These are phyloP conservation scores for Drosophila setifemur DNA, from an alignment of 1,140 invertebrate species.

Conservation along the genomic window DNA sequence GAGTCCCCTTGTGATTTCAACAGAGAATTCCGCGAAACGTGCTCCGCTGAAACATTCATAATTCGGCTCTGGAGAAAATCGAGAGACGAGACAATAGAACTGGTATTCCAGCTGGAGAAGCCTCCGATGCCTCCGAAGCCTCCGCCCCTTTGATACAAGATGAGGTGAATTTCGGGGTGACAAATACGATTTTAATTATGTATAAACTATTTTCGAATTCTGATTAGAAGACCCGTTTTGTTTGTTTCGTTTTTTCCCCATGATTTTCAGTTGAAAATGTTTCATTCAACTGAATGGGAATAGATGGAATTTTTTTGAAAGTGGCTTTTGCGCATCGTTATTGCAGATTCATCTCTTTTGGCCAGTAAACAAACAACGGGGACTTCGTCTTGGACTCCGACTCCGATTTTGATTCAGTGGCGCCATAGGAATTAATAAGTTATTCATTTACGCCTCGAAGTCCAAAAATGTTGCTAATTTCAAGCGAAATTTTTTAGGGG, in stretches of 20 bases:
- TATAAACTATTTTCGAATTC: constrained; percentile 47
- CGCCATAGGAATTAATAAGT: constrained; percentile 53
- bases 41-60: constrained; percentile 4
- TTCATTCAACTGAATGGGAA: constrained; percentile 49
- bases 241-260: constrained; percentile 17
- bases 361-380: constrained; percentile 57
- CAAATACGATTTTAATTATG: constrained; percentile 70
- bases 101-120: constrained; percentile 41
- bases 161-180: constrained; percentile 46
- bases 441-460: constrained; percentile 68
- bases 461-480: constrained; percentile 56
- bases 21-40: constrained; percentile 6
- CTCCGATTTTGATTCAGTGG: constrained; percentile 43
- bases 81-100: constrained; percentile 47
- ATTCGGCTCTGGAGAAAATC: constrained; percentile 21
- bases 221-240: constrained; percentile 36
- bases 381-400: constrained; percentile 29
- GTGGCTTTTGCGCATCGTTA: constrained; percentile 64
- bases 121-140: no score
- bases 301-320: constrained; percentile 68
- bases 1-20: constrained; percentile 2
- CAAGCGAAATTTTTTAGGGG: constrained; percentile 49
- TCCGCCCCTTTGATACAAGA: constrained; percentile 20
- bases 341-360: constrained; percentile 18
- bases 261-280: constrained; percentile 48